These are phyloP conservation scores for Prorops nasuta DNA, from an alignment of 1,140 invertebrate species.

Conservation along the genomic window DNA sequence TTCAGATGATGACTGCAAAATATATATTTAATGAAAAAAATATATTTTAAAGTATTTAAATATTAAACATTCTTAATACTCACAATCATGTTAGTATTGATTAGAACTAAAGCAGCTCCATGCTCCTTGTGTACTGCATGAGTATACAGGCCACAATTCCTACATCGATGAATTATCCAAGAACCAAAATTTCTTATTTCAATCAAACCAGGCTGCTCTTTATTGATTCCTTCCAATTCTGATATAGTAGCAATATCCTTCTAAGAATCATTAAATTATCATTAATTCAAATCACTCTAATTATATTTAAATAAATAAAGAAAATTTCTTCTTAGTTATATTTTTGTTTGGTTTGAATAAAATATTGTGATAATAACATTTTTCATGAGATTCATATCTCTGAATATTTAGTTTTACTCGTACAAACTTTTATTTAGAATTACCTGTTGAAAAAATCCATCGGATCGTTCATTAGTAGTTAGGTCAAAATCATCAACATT, in stretches of 20 bases:
- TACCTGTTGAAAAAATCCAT: constrained; percentile 53
- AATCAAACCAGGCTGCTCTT: constrained; percentile 53
- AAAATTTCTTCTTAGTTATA: neutral
- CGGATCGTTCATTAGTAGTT: constrained; percentile 38
- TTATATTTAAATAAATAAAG: neutral
- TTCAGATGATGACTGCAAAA: constrained; percentile 38
- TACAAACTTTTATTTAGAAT: constrained; percentile 9
- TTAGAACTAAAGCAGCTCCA: constrained; percentile 53
- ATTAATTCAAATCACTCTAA: constrained; percentile 8
- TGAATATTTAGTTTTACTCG: too few species aligned
- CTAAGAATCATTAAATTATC: constrained; percentile 14
- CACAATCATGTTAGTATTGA: constrained; percentile 53
- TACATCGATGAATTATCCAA: constrained; percentile 57
- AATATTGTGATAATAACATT: too few species aligned
- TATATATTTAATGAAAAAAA: constrained; percentile 1
- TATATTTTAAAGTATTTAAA: constrained; percentile 1
- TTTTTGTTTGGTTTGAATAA: neutral
- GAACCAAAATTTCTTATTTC: constrained; percentile 49
- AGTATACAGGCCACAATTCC: constrained; percentile 52
- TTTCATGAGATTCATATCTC: too few species aligned
- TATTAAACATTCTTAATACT: constrained; percentile 26
- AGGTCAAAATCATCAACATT: constrained; percentile 45
- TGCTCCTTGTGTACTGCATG: constrained; percentile 57
- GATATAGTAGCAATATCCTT: constrained; percentile 46
- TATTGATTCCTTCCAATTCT: constrained; percentile 52